phyloP scores from a whole-genome alignment of 2,888 invertebrate genomes.

The Lepetodrilus schrolli region DNA sequence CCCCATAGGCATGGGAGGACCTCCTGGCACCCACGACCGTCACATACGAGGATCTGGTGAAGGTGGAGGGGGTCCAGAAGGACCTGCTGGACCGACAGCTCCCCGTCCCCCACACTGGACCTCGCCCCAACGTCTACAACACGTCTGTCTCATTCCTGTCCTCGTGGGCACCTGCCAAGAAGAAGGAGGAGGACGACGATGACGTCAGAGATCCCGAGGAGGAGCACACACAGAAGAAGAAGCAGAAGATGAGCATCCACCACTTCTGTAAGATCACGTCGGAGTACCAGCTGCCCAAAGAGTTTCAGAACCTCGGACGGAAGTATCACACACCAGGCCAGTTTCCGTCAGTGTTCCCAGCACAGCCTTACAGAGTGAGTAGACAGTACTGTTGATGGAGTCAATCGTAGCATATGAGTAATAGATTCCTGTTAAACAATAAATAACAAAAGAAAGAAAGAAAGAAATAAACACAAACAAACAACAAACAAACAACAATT shows the following conservation, averaged over 20 bases:
- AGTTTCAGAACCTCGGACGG: constrained; percentile 63
- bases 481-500: too few species aligned
- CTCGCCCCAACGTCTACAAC: constrained; percentile 43
- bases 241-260: constrained; percentile 57
- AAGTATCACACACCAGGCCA: constrained; percentile 70
- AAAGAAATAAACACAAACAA: too few species aligned
- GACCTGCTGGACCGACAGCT: constrained; percentile 48
- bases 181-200: constrained; percentile 39
- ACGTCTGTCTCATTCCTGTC: constrained; percentile 64
- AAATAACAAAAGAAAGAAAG: too few species aligned
- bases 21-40: constrained; percentile 59
- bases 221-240: neutral
- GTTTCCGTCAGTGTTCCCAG: constrained; percentile 54
- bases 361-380: constrained; percentile 61
- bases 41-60: constrained; percentile 68
- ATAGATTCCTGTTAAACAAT: too few species aligned
- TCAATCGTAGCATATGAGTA: too few species aligned
- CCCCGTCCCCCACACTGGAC: constrained; percentile 24
- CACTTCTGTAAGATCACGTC: constrained; percentile 71
- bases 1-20: constrained; percentile 66
- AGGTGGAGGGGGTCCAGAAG: constrained; percentile 56
- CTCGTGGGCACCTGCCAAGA: constrained; percentile 61
- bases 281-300: constrained; percentile 68
- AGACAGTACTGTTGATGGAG: too few species aligned
- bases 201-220: constrained; percentile 28